Conservation (phyloP, 2,113 vertebrate genomes). For the Saccopteryx leptura region DNA sequence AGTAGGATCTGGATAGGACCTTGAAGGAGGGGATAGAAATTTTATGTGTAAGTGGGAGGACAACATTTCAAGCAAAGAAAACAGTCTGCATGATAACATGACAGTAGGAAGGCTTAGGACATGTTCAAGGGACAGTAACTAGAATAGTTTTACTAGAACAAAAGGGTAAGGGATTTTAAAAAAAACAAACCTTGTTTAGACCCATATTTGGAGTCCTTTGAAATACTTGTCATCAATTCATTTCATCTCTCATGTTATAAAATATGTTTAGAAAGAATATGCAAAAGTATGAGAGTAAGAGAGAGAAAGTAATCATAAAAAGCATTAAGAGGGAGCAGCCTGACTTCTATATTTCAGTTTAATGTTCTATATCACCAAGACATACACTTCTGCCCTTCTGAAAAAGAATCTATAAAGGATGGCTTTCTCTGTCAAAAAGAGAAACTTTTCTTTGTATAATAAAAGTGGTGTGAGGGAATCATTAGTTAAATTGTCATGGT, state of each 20-base stretch:
- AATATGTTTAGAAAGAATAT: constrained; percentile 7
- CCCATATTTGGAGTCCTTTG: neutral
- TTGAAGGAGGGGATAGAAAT: neutral
- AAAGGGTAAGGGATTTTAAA: neutral
- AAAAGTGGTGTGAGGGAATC: constrained; percentile 80
- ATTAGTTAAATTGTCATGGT: constrained; percentile 82
- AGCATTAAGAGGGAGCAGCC: neutral
- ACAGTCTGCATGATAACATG: neutral
- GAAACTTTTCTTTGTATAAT: constrained; percentile 77
- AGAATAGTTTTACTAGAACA: neutral
- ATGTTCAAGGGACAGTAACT: neutral
- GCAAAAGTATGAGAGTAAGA: neutral
- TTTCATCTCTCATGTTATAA: neutral
- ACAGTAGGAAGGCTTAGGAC: neutral
- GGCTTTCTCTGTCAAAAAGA: constrained; percentile 77
- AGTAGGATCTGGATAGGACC: neutral
- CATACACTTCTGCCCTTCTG: constrained; percentile 67
- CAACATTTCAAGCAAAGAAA: neutral
- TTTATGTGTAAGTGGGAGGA: neutral
- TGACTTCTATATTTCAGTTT: constrained; percentile 57
- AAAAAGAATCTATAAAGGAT: constrained; percentile 73
- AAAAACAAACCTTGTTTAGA: neutral
- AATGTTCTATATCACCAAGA: constrained; percentile 64
- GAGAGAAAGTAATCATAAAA: constrained; percentile 13
- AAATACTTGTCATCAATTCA: neutral